Percentiles rank a stretch among this genome's conserved stretches.
Conservation (phyloP, 2,797 vertebrate genomes). For the Lacerta bilineata region DNA sequence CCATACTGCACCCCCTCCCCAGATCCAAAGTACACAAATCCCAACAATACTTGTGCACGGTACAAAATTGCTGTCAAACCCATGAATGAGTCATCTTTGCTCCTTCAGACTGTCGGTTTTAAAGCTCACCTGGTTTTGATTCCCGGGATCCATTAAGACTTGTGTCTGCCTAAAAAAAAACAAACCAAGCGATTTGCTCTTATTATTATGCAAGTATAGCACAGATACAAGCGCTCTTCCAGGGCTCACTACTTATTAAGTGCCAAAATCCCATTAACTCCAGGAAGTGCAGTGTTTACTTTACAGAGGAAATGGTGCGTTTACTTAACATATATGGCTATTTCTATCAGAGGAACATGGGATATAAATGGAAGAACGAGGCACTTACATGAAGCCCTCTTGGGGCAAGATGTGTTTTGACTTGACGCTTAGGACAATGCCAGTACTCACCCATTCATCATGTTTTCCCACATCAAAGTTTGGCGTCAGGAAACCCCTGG, state of each 20-base stretch:
- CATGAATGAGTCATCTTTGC: not conserved
- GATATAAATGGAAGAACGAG: not conserved
- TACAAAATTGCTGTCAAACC: not conserved
- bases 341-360: not conserved
- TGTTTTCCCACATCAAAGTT: not conserved
- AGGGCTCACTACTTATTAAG: not conserved
- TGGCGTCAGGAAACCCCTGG: not conserved
- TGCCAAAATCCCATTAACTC: not conserved
- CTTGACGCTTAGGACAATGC: not conserved
- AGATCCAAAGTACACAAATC: not conserved
- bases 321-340: not conserved
- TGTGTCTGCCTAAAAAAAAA: constrained; percentile 26
- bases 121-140: constrained; percentile 57
- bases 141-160: not conserved
- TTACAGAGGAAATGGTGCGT: too few species aligned
- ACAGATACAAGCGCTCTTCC: not conserved
- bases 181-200: not conserved
- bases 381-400: not conserved
- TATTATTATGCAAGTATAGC: not conserved
- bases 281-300: not conserved
- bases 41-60: not conserved
- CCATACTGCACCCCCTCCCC: not conserved
- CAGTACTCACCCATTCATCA: constrained; percentile 28
- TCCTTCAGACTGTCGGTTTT: not conserved
- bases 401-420: not conserved